These are phyloP conservation scores for Lineus longissimus DNA, from an alignment of 1,140 invertebrate genomes.

Conservation along the genomic window DNA sequence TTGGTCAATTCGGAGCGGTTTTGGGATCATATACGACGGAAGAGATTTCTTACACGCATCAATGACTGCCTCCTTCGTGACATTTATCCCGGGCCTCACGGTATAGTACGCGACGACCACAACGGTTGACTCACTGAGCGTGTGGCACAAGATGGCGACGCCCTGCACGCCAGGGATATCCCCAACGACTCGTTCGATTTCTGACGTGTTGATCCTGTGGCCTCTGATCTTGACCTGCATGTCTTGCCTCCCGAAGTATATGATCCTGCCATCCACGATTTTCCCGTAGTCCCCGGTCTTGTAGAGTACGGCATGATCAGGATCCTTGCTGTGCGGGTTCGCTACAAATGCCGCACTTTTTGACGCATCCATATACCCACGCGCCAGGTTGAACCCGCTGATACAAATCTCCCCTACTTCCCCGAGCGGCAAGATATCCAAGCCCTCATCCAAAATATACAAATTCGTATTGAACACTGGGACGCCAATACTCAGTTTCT, in stretches of 20 bases:
- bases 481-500: background rate
- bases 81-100: conserved; percentile 41
- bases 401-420: background rate
- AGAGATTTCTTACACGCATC: conserved; percentile 10
- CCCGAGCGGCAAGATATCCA: background rate
- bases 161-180: conserved; percentile 61
- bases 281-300: conserved; percentile 79
- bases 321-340: conserved; percentile 41
- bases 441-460: background rate
- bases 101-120: conserved; percentile 37
- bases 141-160: conserved; percentile 58
- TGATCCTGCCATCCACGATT: conserved; percentile 63
- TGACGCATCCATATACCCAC: background rate
- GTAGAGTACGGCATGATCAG: conserved; percentile 58
- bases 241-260: conserved; percentile 77
- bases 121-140: background rate
- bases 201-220: conserved; percentile 76
- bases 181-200: conserved; percentile 70
- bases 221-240: conserved; percentile 80
- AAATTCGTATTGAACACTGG: background rate
- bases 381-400: background rate
- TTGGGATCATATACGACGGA: conserved; percentile 69
- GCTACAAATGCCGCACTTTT: background rate
- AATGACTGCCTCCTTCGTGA: conserved; percentile 12
- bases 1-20: conserved; percentile 65